Percentiles rank a stretch among this genome's conserved stretches.
phyloP scores from a whole-genome alignment of 2,797 vertebrate species.

The Numenius phaeopus region DNA sequence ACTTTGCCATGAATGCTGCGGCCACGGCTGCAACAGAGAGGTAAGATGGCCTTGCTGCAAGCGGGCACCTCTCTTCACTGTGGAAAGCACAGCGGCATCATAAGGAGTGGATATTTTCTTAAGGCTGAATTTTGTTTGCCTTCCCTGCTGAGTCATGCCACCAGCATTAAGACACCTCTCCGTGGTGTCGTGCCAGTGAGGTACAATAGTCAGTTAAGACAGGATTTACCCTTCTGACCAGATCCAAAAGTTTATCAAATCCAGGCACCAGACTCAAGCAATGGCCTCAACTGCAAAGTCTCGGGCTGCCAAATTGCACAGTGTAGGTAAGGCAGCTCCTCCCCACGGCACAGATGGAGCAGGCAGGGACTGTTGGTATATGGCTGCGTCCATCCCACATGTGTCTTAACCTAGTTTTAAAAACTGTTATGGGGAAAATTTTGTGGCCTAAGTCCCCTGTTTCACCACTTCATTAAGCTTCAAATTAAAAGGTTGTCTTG shows the following conservation, averaged over 20 bases:
- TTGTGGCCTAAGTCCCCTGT: neutral
- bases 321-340: neutral
- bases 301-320: neutral
- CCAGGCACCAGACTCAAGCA: neutral
- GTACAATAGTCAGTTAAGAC: neutral
- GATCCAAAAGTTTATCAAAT: neutral
- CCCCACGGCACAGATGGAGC: accelerated
- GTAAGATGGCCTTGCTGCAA: conserved; percentile 61
- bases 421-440: neutral
- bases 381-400: neutral
- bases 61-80: neutral
- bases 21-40: conserved; percentile 81
- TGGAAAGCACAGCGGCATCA: neutral
- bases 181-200: accelerated
- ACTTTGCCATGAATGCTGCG: conserved; percentile 86
- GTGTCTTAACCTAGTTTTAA: neutral
- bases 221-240: neutral
- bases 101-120: neutral
- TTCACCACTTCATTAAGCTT: neutral
- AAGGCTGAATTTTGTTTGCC: neutral
- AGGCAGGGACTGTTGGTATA: neutral
- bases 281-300: neutral
- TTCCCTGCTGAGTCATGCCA: accelerated
- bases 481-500: neutral
- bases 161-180: neutral